These are phyloP conservation scores for Cettia cetti DNA, from an alignment of 2,113 vertebrate species.

Conservation along the genomic window DNA sequence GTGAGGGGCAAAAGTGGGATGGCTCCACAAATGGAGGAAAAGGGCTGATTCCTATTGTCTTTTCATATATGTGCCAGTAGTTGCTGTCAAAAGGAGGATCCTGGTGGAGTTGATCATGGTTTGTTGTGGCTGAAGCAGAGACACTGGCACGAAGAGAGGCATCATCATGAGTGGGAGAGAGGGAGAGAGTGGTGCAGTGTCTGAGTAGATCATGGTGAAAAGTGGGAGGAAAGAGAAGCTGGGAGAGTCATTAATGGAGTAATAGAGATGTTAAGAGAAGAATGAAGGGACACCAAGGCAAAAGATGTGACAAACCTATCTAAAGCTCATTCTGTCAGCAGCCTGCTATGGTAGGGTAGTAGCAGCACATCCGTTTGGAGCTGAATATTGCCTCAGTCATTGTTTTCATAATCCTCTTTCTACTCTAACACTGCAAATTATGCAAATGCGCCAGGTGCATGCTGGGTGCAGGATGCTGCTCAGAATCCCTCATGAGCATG, in stretches of 20 bases:
- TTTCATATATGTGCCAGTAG: not conserved
- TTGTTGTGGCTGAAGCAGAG: not conserved
- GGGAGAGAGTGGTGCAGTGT: not conserved
- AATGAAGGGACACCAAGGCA: not conserved
- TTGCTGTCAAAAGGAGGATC: not conserved
- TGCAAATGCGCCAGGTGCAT: conserved; percentile 26
- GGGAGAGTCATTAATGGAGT: not conserved
- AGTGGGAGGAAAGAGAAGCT: not conserved
- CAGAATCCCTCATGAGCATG: not conserved
- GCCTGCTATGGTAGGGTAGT: not conserved
- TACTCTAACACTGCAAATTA: conserved; percentile 5
- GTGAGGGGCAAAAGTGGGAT: not conserved
- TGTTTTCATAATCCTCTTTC: conserved; percentile 18
- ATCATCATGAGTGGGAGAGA: not conserved
- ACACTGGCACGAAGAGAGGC: not conserved
- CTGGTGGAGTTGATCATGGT: not conserved
- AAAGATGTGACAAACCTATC: not conserved
- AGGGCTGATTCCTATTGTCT: not conserved
- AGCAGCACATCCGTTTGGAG: not conserved
- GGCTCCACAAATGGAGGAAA: not conserved
- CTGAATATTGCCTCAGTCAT: not conserved
- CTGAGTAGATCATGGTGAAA: not conserved
- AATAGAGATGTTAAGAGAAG: not conserved
- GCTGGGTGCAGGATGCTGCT: conserved; percentile 2
- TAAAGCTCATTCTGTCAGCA: not conserved